A percentile compares a stretch with the other conserved stretches of the same genome.
Conservation (phyloP, 2,888 invertebrate species). For the Odontomyia ornata region DNA sequence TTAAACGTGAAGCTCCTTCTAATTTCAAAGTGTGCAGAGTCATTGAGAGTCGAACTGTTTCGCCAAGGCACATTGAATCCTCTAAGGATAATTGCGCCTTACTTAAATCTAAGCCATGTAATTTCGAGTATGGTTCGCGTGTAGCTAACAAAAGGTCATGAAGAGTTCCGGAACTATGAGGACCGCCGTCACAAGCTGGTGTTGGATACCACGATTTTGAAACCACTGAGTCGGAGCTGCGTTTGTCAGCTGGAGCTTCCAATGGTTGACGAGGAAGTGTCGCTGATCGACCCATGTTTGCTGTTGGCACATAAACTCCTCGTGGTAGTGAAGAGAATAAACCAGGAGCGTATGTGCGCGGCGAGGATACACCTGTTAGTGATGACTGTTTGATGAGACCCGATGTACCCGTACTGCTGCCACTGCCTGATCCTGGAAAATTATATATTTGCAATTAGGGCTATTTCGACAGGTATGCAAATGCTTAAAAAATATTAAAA, state of each 20-base stretch:
- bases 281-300: slow-evolving; percentile 64
- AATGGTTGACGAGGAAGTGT: slow-evolving; percentile 65
- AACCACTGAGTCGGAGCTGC: slow-evolving; percentile 67
- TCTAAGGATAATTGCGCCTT: slow-evolving; percentile 67
- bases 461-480: too few relatives aligned
- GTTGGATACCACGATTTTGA: slow-evolving; percentile 67
- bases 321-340: slow-evolving; percentile 66
- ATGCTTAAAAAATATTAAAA: too few relatives aligned
- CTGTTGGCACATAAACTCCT: slow-evolving; percentile 64
- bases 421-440: slow-evolving; percentile 62
- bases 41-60: slow-evolving; percentile 66
- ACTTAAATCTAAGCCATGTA: slow-evolving; percentile 67
- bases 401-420: slow-evolving; percentile 64
- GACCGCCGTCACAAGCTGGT: slow-evolving; percentile 66
- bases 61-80: slow-evolving; percentile 68
- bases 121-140: slow-evolving; percentile 66
- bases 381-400: slow-evolving; percentile 58
- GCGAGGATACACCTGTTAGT: slow-evolving; percentile 57
- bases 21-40: slow-evolving; percentile 67
- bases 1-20: slow-evolving; percentile 67
- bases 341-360: slow-evolving; percentile 59
- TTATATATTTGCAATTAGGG: background rate
- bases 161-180: slow-evolving; percentile 57
- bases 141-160: slow-evolving; percentile 60
- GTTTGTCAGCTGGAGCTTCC: slow-evolving; percentile 63